A percentile compares a stretch with the other conserved stretches of the same genome.
phyloP scores from a whole-genome alignment of 2,797 vertebrate genomes.

The Lepus townsendii region DNA sequence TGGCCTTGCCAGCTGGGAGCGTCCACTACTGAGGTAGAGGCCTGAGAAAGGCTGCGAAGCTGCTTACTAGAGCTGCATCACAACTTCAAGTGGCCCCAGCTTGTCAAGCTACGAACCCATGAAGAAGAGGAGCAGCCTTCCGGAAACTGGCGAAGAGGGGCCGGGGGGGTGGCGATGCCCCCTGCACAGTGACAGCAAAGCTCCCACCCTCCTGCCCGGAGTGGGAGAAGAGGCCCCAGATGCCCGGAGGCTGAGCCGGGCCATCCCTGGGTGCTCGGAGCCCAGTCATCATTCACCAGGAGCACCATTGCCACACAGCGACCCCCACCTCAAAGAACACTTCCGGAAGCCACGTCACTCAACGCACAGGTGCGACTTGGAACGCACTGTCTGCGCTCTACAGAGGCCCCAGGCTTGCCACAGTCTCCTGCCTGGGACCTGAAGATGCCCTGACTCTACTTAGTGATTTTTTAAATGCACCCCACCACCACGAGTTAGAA shows the following conservation, averaged over 20 bases:
- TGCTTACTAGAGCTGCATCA: background rate
- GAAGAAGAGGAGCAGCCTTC: background rate
- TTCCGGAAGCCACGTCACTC: background rate
- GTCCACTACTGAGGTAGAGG: background rate
- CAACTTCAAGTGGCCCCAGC: background rate
- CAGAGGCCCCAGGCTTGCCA: background rate
- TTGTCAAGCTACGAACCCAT: background rate
- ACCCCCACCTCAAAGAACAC: background rate
- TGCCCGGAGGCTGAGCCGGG: background rate
- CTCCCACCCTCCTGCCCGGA: background rate
- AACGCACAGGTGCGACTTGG: background rate
- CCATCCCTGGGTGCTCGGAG: background rate
- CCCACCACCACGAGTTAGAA: background rate
- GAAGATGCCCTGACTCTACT: background rate
- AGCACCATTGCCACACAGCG: background rate
- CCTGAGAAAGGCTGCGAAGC: background rate
- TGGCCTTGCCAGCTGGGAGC: background rate
- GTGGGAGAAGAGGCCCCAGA: background rate
- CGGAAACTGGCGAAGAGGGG: background rate
- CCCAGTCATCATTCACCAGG: fast-evolving
- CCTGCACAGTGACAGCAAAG: background rate
- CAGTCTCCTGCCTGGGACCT: background rate
- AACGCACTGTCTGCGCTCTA: background rate
- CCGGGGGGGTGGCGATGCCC: background rate
- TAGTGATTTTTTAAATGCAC: too few species aligned